phyloP scores from a whole-genome alignment of 2,113 vertebrate genomes.

The Coptodon bakossiorum region DNA sequence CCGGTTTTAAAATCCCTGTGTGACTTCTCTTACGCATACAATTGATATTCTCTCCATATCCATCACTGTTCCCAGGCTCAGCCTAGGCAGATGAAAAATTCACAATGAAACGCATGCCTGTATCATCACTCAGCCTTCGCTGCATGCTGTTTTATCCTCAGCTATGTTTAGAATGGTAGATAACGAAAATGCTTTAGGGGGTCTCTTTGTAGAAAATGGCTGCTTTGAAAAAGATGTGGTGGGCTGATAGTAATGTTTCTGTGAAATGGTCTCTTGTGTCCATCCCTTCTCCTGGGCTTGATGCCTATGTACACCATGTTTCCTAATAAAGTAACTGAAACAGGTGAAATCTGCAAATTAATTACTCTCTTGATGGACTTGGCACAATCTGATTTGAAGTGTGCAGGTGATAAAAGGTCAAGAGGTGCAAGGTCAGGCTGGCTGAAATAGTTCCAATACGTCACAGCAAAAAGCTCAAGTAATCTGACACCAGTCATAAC shows the following conservation, averaged over 20 bases:
- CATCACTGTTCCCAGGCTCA: conserved; percentile 37
- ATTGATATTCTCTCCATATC: conserved; percentile 55
- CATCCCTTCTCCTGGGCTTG: neutral
- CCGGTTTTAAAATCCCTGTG: conserved; percentile 22
- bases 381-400: conserved; percentile 26
- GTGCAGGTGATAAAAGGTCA: conserved; percentile 3
- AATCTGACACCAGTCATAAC: conserved; percentile 29
- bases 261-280: neutral
- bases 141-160: conserved; percentile 49
- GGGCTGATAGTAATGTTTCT: conserved; percentile 43
- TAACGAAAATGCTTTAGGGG: conserved; percentile 51
- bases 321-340: conserved; percentile 18
- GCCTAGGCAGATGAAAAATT: conserved; percentile 52
- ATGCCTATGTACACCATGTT: neutral
- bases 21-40: conserved; percentile 29
- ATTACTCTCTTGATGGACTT: conserved; percentile 43
- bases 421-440: neutral
- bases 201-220: conserved; percentile 59
- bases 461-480: neutral
- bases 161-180: conserved; percentile 61
- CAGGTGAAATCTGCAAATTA: conserved; percentile 31
- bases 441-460: neutral
- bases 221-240: conserved; percentile 55
- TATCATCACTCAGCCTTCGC: conserved; percentile 50
- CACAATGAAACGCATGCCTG: conserved; percentile 52